phyloP scores from a whole-genome alignment of 2,797 vertebrate genomes.

The Columba guinea region DNA sequence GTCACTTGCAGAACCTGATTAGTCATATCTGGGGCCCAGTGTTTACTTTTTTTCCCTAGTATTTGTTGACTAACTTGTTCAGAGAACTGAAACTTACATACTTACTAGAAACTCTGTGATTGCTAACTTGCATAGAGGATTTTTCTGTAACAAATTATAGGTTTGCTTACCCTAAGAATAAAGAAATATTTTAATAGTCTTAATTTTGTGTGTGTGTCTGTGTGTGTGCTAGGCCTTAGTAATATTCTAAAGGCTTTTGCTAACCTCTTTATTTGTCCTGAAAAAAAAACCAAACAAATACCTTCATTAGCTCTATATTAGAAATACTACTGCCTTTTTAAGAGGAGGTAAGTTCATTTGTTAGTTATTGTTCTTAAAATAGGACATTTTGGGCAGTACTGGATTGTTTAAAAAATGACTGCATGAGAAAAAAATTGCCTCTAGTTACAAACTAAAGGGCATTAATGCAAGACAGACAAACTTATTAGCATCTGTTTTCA shows the following conservation, averaged over 20 bases:
- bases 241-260: background rate
- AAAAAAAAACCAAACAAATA: background rate
- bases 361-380: background rate
- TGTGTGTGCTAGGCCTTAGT: background rate
- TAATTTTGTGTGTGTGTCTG: background rate
- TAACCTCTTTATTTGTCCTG: background rate
- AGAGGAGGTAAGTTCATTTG: background rate
- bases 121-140: background rate
- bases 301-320: background rate
- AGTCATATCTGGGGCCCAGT: background rate
- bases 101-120: background rate
- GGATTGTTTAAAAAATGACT: background rate
- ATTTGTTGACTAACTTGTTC: background rate
- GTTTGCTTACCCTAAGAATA: background rate
- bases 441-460: background rate
- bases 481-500: background rate
- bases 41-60: background rate
- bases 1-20: background rate
- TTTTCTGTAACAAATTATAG: background rate
- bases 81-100: background rate
- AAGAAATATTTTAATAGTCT: background rate
- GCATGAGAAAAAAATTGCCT: background rate
- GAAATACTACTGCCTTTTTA: background rate
- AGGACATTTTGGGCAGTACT: background rate
- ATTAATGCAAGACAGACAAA: background rate